phyloP scores from a whole-genome alignment of 2,113 vertebrate genomes.

The Telmatochromis sp. region DNA sequence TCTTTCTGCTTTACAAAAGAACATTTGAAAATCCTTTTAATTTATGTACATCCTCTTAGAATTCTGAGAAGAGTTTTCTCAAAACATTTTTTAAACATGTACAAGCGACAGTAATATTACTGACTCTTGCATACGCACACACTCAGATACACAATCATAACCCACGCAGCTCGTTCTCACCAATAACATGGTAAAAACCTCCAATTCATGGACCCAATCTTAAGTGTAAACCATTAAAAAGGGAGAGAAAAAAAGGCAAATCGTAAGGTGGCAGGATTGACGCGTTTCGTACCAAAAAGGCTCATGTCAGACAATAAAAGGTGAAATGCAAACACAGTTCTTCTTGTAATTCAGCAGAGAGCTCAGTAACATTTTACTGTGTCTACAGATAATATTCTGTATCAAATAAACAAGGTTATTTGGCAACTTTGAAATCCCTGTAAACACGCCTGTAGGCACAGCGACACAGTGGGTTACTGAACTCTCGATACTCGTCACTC shows the following conservation, averaged over 20 bases:
- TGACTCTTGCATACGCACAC: background rate
- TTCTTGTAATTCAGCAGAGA: background rate
- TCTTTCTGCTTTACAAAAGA: slow-evolving; percentile 87
- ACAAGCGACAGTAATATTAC: slow-evolving; percentile 60
- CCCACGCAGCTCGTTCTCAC: background rate
- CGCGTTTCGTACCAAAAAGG: background rate
- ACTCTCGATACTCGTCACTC: background rate
- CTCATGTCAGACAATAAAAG: background rate
- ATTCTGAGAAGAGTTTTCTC: slow-evolving; percentile 59
- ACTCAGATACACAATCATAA: background rate
- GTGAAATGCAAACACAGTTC: background rate
- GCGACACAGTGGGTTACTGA: slow-evolving; percentile 21
- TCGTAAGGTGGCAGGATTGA: background rate
- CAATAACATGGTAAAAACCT: background rate
- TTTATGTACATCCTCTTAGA: slow-evolving; percentile 81
- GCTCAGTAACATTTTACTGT: background rate
- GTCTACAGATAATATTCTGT: slow-evolving; percentile 5
- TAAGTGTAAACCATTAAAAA: slow-evolving; percentile 11
- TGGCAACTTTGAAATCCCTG: slow-evolving; percentile 48
- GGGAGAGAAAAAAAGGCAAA: background rate
- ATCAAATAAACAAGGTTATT: slow-evolving; percentile 18
- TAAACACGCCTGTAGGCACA: slow-evolving; percentile 48
- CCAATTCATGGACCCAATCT: background rate
- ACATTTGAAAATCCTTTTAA: slow-evolving; percentile 72
- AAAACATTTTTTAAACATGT: slow-evolving; percentile 63